Evolutionary conservation across 2,113 vertebrate species (phyloP).

Genomic region (Zingel zingel): DNA sequence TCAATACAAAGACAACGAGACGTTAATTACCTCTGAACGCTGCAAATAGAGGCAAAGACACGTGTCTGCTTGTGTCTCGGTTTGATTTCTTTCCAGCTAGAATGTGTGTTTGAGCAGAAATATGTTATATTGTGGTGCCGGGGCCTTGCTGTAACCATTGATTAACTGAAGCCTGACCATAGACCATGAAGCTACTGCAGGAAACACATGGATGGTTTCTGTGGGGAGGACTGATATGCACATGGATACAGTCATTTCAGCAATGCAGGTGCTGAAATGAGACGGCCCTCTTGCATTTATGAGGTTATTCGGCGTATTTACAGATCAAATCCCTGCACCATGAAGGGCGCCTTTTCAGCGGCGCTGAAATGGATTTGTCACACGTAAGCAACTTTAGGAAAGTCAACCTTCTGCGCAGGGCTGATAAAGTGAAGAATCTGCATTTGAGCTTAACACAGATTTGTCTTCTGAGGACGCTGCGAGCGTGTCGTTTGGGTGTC

Average conservation of each 20-base stretch:
- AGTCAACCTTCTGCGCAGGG: slow-evolving; percentile 68
- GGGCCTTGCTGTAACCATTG: not conserved
- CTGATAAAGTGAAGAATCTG: slow-evolving; percentile 75
- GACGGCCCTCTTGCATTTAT: slow-evolving; percentile 42
- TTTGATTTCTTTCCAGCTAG: not conserved
- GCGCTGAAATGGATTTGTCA: slow-evolving; percentile 72
- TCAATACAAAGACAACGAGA: not conserved
- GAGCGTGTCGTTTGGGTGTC: slow-evolving; percentile 36
- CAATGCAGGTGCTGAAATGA: slow-evolving; percentile 25
- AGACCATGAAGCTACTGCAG: not conserved
- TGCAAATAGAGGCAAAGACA: too few species aligned
- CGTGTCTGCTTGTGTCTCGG: too few species aligned
- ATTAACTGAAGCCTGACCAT: not conserved
- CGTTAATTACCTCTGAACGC: not conserved
- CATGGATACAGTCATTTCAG: slow-evolving; percentile 10
- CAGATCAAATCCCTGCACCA: slow-evolving; percentile 40
- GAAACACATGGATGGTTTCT: not conserved
- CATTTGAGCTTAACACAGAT: slow-evolving; percentile 63
- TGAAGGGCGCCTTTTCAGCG: slow-evolving; percentile 55
- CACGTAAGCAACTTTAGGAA: slow-evolving; percentile 64
- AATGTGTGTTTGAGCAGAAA: not conserved
- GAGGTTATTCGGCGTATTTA: slow-evolving; percentile 55
- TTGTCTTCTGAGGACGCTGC: slow-evolving; percentile 41
- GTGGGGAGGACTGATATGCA: not conserved
- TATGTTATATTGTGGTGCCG: not conserved